Percentiles rank a stretch among this genome's conserved stretches.
Evolutionary conservation across 2,113 vertebrate genomes (phyloP).

Genomic region (Xenus cinereus): DNA sequence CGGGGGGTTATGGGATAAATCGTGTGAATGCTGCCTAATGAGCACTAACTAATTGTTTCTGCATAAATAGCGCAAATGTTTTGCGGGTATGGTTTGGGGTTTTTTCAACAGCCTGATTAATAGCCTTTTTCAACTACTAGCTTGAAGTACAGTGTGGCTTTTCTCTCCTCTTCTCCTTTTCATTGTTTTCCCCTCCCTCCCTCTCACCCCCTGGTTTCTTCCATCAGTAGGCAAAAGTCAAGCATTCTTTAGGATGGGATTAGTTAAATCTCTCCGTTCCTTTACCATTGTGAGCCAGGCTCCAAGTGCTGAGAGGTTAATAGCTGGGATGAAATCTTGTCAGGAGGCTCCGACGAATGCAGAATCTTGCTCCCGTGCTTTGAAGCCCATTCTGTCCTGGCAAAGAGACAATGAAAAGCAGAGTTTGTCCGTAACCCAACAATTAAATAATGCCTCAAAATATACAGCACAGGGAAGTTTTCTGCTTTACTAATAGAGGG

Average conservation of each 20-base stretch:
- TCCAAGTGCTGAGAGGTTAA: constrained; percentile 80
- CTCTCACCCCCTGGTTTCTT: constrained; percentile 62
- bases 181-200: background rate
- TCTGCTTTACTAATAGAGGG: background rate
- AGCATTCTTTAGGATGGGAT: constrained; percentile 80
- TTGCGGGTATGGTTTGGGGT: background rate
- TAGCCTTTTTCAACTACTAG: constrained; percentile 44
- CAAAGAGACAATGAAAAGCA: constrained; percentile 74
- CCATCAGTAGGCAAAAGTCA: constrained; percentile 77
- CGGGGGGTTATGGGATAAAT: background rate
- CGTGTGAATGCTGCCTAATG: constrained; percentile 46
- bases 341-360: constrained; percentile 77
- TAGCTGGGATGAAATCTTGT: constrained; percentile 80
- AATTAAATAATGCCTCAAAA: constrained; percentile 55
- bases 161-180: constrained; percentile 23
- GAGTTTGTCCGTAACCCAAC: constrained; percentile 45
- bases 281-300: constrained; percentile 69
- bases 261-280: constrained; percentile 75
- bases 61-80: constrained; percentile 48
- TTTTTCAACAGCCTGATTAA: background rate
- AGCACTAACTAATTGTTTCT: constrained; percentile 58
- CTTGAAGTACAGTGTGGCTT: constrained; percentile 26
- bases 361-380: constrained; percentile 72
- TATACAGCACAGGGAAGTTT: background rate
- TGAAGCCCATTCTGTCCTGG: constrained; percentile 79